Evolutionary conservation across 2,113 vertebrate species (phyloP), one percentile per base, ranked within the genome.

Genomic region (Polypterus senegalus): DNA sequence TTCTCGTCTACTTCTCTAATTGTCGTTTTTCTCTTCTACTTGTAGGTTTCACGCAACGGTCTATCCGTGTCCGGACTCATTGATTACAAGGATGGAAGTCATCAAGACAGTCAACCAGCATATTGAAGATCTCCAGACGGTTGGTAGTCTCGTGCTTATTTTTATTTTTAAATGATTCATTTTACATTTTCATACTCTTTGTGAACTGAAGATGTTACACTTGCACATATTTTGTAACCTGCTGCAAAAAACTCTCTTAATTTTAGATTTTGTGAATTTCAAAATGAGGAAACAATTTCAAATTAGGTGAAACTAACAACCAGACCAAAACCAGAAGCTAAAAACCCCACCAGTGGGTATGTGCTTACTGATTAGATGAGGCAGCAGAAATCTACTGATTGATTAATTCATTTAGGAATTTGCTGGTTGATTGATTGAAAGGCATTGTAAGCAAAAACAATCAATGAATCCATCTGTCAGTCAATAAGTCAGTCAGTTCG

Each of bases 111-210:
- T 77, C 9, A 66, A 54, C 46, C 59, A 48, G 8, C 65, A 46
- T 48, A 73, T 74, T 46, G 58, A 66, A 9, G 75, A 78, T 59
- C 65, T 78, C 9, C 45, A 63, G 62, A 62, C 71, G 63, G 76
- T 75, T 64, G 52, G 60, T 57, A n/a, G 11, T 9, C 27, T 46
- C 68, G 47, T 3, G 52, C 59, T 47, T 56, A 27, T 48, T 46
- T 48, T 46, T 51, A 7, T 6, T 51, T 51, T 51, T 51, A 51
- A 51, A 7, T 51, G 49, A 51, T 51, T 51, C 9, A 7, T 51
- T 9, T 51, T 7, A 7, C 9, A 7, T 51, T 7, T 9, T 2
- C 6, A 7, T 51, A 51, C 2, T 51, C 6, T 51, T 51, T 9
- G 6, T 51, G 49, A 51, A 51, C 49, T 51, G 49, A 7, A 6